These are phyloP conservation scores for Frankliniella fusca DNA, from an alignment of 2,888 invertebrate species.

Conservation along the genomic window DNA sequence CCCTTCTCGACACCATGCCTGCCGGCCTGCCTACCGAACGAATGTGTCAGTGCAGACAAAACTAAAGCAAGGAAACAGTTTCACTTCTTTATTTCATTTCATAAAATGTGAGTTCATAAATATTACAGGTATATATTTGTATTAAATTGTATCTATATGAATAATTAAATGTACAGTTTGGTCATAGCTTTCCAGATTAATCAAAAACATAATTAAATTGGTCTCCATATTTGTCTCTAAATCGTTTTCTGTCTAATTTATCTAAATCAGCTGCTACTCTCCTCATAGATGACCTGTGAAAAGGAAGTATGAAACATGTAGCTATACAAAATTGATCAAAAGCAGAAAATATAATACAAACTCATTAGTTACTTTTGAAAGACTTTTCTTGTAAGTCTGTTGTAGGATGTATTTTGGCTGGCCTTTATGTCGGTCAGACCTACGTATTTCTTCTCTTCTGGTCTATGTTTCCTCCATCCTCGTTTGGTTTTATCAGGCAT, in stretches of 20 bases:
- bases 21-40: too few species aligned
- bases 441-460: constrained; percentile 43
- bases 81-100: too few species aligned
- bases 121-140: too few species aligned
- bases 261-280: constrained; percentile 50
- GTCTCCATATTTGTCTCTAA: constrained; percentile 52
- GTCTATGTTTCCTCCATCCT: constrained; percentile 39
- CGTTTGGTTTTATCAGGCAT: constrained; percentile 44
- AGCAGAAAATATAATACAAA: constrained; percentile 27
- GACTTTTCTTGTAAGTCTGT: constrained; percentile 50
- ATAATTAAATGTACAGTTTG: too few species aligned
- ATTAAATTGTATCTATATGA: too few species aligned
- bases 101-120: too few species aligned
- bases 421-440: constrained; percentile 50
- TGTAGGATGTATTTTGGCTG: constrained; percentile 46
- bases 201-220: constrained; percentile 50
- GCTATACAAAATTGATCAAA: neutral
- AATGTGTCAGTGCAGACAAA: too few species aligned
- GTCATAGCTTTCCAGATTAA: too few species aligned
- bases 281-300: constrained; percentile 47
- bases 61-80: too few species aligned
- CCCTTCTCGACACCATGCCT: too few species aligned
- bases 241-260: constrained; percentile 46
- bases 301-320: constrained; percentile 28
- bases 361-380: constrained; percentile 48